Percentiles rank a stretch among this genome's conserved stretches.
These are phyloP conservation scores for Sebastes steindachneri DNA, from an alignment of 2,797 vertebrate species.

Conservation along the genomic window DNA sequence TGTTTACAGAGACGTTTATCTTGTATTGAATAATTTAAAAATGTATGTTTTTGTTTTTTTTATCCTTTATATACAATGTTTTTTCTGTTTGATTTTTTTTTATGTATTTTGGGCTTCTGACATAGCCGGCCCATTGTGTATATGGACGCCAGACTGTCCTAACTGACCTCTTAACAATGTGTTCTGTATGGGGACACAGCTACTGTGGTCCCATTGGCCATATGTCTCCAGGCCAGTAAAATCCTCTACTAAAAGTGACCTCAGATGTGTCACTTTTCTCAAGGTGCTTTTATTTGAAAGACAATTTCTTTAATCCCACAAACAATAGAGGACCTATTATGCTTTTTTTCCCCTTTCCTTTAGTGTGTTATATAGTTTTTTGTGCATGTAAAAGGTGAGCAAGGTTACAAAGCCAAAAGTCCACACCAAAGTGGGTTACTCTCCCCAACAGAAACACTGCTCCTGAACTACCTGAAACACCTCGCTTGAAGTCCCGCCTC, in stretches of 20 bases:
- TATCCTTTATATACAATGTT: slow-evolving; percentile 55
- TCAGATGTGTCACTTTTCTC: slow-evolving; percentile 23
- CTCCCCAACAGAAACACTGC: no score
- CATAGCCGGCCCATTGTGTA: slow-evolving; percentile 28
- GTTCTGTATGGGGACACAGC: slow-evolving; percentile 46
- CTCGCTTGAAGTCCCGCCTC: no score
- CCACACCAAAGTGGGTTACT: no score
- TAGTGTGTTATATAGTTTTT: no score
- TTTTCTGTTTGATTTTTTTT: slow-evolving; percentile 17
- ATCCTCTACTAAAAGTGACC: slow-evolving; percentile 34
- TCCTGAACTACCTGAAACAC: no score
- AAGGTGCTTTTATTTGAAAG: slow-evolving; percentile 39
- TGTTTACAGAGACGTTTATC: slow-evolving; percentile 84
- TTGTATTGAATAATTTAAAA: slow-evolving; percentile 80
- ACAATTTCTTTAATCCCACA: slow-evolving; percentile 13
- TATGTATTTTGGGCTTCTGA: slow-evolving; percentile 37
- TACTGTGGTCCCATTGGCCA: slow-evolving; percentile 16
- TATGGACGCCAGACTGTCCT: slow-evolving; percentile 31
- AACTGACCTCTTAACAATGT: slow-evolving; percentile 59
- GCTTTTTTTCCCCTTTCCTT: no score
- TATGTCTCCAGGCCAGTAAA: slow-evolving; percentile 15
- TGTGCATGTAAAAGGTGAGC: no score
- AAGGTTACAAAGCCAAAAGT: no score
- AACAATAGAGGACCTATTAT: not conserved
- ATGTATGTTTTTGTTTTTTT: slow-evolving; percentile 57